A percentile compares a stretch with the other conserved stretches of the same genome.
Evolutionary conservation across 2,888 invertebrate species (phyloP).

Genomic region (Pteria penguin): DNA sequence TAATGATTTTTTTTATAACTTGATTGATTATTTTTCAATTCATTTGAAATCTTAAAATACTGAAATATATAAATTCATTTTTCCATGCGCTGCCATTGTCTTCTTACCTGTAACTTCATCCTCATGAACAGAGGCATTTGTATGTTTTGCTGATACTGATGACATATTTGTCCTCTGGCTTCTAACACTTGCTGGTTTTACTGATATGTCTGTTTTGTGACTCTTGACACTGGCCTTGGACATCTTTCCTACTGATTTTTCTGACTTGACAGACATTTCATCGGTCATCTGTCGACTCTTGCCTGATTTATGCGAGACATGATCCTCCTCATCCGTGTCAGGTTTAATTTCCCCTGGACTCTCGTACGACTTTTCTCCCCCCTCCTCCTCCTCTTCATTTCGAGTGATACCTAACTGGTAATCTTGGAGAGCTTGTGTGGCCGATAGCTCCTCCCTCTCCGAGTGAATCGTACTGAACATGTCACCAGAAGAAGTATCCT

Average conservation of each 20-base stretch:
- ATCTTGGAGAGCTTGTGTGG: slow-evolving; percentile 61
- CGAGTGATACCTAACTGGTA: slow-evolving; percentile 63
- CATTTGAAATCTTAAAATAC: too few relatives aligned
- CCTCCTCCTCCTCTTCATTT: slow-evolving; percentile 42
- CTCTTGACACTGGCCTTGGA: neutral
- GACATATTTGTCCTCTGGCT: neutral
- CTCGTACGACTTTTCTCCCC: slow-evolving; percentile 20
- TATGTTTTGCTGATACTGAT: slow-evolving; percentile 1
- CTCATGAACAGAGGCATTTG: neutral
- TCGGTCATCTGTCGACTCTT: slow-evolving; percentile 14
- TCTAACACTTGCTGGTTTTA: neutral
- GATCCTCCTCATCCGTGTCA: slow-evolving; percentile 8
- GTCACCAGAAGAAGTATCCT: slow-evolving; percentile 58
- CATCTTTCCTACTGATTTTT: slow-evolving; percentile 7
- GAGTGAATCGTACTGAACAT: slow-evolving; percentile 60
- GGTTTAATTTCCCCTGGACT: slow-evolving; percentile 32
- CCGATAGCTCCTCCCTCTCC: slow-evolving; percentile 55
- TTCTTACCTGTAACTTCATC: slow-evolving; percentile 31
- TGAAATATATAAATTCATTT: too few relatives aligned
- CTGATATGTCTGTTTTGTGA: neutral
- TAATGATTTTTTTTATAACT: too few relatives aligned
- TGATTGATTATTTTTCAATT: neutral
- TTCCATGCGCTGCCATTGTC: too few relatives aligned
- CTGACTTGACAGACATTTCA: slow-evolving; percentile 22
- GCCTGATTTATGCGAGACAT: slow-evolving; percentile 10